Conservation (phyloP, 2,888 invertebrate species). For the Bombylius discolor region DNA sequence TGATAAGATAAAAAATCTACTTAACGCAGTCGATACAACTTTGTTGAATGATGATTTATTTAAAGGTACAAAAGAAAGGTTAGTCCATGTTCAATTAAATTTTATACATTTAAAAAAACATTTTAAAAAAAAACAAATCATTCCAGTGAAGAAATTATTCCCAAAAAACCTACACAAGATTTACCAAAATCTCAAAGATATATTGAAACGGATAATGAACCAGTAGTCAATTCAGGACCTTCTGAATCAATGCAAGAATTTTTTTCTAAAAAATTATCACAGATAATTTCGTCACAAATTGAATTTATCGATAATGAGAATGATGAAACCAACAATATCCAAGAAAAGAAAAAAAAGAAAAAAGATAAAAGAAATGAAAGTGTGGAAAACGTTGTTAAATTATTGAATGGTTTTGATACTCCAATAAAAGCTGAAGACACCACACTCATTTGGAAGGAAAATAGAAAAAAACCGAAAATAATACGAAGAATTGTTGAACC, state of each 20-base stretch:
- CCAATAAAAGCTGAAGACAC: neutral
- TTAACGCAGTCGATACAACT: constrained; percentile 4
- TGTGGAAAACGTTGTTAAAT: neutral
- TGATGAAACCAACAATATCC: neutral
- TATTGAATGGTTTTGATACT: constrained; percentile 7
- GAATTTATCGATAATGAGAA: constrained; percentile 5
- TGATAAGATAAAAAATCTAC: constrained; percentile 4
- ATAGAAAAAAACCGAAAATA: constrained; percentile 1
- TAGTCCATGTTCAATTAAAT: no score
- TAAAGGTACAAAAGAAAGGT: neutral
- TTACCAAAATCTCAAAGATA: constrained; percentile 11
- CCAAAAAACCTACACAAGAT: neutral
- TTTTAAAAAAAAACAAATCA: neutral
- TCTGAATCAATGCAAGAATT: constrained; percentile 11
- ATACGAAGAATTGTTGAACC: constrained; percentile 6
- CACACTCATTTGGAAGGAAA: neutral
- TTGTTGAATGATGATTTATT: constrained; percentile 6
- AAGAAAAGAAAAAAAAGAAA: neutral
- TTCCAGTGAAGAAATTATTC: neutral
- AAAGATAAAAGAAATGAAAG: neutral
- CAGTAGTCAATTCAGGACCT: constrained; percentile 5
- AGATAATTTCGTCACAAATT: constrained; percentile 1
- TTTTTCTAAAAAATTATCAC: constrained; percentile 10
- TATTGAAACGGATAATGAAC: neutral
- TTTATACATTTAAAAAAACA: no score